Percentiles rank a stretch among this genome's conserved stretches.
phyloP scores from a whole-genome alignment of 2,888 invertebrate genomes.

The Mesorhabditis sp. region DNA sequence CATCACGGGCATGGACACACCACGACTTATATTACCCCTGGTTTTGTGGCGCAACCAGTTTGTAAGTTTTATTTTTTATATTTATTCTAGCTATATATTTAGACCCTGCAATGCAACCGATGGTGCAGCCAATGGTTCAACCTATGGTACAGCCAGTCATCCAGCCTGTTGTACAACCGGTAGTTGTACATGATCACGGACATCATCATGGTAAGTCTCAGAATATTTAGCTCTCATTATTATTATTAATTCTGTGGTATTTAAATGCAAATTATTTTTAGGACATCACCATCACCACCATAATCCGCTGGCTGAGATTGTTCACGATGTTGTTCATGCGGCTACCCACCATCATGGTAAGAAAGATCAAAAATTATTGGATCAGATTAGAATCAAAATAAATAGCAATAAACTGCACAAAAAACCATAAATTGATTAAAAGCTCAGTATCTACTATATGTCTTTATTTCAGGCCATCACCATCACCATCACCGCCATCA shows the following conservation, averaged over 20 bases:
- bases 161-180: constrained; percentile 3
- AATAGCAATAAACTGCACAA: not conserved
- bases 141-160: not conserved
- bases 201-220: not conserved
- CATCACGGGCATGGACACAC: not conserved
- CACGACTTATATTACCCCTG: not conserved
- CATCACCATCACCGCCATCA: not conserved
- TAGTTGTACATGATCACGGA: constrained; percentile 1
- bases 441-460: no score
- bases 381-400: not conserved
- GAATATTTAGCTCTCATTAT: not conserved
- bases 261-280: not conserved
- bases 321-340: not conserved
- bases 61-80: not conserved
- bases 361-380: not conserved
- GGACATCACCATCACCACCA: constrained; percentile 6
- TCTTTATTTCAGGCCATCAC: not conserved
- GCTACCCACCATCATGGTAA: no score
- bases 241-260: not conserved
- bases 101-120: no score
- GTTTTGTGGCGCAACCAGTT: not conserved
- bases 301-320: not conserved
- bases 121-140: not conserved
- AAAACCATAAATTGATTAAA: not conserved
- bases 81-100: no score